Base-by-base conservation (phyloP, 2,797 vertebrate species). In the Muscicapa comitata region DNA sequence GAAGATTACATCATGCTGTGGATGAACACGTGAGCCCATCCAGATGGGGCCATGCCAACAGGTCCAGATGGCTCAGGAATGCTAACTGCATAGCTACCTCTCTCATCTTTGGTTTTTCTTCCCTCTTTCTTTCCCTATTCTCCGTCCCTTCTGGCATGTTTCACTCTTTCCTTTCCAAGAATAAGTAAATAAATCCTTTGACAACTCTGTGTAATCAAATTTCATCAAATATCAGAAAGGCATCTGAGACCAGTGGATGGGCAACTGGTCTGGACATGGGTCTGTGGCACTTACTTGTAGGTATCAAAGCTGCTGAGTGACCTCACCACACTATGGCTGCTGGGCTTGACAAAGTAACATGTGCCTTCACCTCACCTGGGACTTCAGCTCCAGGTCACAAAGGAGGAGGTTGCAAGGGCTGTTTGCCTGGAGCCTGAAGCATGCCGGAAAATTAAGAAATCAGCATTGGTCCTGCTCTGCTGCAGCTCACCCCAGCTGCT, bases 61-160 rank as follows among this genome's bases (percentile, higher is more conserved):
- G 81, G 37, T 93, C 97, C 97, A 97, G 97, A 98, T 98, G 98
- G 97, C 94, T 97, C 88, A 96, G 97, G 97, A 98, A 97, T 96
- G 96, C 97, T 97, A 96, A 97, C 93, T 95, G 90, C 96, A 96
- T 97, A 96, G 91, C 95, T 97, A 97, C 97, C 96, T 98, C 97
- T 94, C 76, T 96, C 72, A 77, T 89, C 95, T 94, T 97, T 88
- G 70, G 68, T 95, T 72, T 76, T 91, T 88, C 74, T 73, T 68
- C 85, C 70, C 75, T 95, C 74, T 82, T 88, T 90, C 54, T 91
- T 83, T 71, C 48, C 33, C 70, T 92, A 4, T 82, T 77, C 80
- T 55, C 85, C 86, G 86, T 84, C 53, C 40, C 35, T 91, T 48
- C 77, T 81, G 85, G 85, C 19, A 1, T 90, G 10, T 57, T 95